phyloP scores from a whole-genome alignment of 2,113 vertebrate species.

The Sapayoa aenigma region DNA sequence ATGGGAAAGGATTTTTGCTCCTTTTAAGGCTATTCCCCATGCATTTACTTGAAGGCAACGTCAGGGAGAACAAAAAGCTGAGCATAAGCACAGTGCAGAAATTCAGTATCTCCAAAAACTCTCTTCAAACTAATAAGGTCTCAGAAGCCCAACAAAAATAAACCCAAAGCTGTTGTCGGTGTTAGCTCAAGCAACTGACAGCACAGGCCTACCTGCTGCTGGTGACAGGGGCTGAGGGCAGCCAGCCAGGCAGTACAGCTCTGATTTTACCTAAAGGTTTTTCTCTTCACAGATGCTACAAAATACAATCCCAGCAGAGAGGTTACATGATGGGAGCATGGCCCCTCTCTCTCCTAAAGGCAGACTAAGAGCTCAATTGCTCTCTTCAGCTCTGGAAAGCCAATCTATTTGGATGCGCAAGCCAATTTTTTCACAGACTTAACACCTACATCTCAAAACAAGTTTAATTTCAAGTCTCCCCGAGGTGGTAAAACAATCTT shows the following conservation, averaged over 20 bases:
- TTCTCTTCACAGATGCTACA: neutral
- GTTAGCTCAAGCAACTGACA: neutral
- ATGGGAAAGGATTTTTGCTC: neutral
- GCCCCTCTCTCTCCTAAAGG: neutral
- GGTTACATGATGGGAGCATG: fast-evolving
- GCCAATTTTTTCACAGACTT: neutral
- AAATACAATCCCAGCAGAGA: neutral
- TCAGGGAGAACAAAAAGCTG: neutral
- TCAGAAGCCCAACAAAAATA: conserved; percentile 15
- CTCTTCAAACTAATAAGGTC: neutral
- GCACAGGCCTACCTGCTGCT: fast-evolving
- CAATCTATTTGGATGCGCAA: neutral
- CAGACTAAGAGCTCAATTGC: neutral
- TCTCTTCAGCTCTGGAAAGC: neutral
- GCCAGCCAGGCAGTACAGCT: neutral
- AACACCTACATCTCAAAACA: conserved; percentile 34
- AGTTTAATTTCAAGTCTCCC: conserved; percentile 18
- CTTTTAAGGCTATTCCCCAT: neutral
- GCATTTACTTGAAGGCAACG: neutral
- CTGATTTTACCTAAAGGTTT: neutral
- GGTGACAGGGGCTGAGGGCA: neutral
- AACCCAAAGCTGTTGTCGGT: neutral
- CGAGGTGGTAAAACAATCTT: neutral
- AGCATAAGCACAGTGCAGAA: neutral
- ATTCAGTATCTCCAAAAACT: neutral